phyloP scores from a whole-genome alignment of 2,797 vertebrate genomes.

The Enteromius paludinosus region DNA sequence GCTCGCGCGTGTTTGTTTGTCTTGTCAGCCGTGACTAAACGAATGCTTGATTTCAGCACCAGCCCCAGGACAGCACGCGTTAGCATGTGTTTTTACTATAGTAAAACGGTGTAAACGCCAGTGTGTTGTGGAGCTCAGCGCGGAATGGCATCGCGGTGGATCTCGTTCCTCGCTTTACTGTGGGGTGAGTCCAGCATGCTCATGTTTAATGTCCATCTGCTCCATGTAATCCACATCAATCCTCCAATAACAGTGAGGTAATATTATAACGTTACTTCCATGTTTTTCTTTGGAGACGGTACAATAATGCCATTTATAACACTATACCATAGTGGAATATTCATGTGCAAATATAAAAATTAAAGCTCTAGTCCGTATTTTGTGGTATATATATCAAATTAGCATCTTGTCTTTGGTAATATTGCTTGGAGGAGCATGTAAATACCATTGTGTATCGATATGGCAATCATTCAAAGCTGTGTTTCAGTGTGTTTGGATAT shows the following conservation, averaged over 20 bases:
- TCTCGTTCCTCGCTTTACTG: conserved; percentile 66
- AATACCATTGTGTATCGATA: background rate
- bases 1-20: background rate
- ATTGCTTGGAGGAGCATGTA: background rate
- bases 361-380: background rate
- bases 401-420: no score
- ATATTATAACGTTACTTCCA: background rate
- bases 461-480: background rate
- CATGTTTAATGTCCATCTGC: conserved; percentile 39
- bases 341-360: background rate
- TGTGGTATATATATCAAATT: background rate
- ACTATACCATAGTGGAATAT: background rate
- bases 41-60: background rate
- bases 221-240: background rate
- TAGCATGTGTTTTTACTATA: background rate
- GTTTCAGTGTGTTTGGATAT: background rate
- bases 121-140: conserved; percentile 1
- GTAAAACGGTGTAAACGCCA: conserved; percentile 8
- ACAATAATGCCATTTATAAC: background rate
- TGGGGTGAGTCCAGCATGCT: conserved; percentile 74
- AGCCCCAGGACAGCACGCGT: background rate
- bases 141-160: conserved; percentile 68
- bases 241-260: background rate
- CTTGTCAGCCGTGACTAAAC: background rate
- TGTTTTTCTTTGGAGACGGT: background rate